Evolutionary conservation across 2,888 invertebrate species (phyloP), one percentile per base, ranked within the genome.

Genomic region (Herminia tarsipennalis): DNA sequence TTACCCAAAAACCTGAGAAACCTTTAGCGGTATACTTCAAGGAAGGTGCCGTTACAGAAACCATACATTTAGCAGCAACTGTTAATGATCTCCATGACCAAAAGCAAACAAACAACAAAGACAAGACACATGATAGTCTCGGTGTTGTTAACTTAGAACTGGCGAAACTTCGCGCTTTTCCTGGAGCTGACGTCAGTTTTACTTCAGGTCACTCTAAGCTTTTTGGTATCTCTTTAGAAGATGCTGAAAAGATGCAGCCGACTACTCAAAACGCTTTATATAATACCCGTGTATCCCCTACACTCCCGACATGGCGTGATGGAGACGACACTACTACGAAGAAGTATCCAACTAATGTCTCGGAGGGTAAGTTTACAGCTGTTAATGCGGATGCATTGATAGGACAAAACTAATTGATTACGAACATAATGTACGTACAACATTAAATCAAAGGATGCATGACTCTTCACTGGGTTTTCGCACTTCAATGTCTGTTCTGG

Each of bases 201-300:
- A 93, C 93, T 3, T 93, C 94, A 27, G 93, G 93, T 25, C 94
- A 94, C 76, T 94, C 94, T 44, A 94, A 94, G 52, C 85, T 93
- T 49, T 94, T 94, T 58, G 94, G 93, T 41, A 87, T 94, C 48
- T 93, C 93, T 38, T 92, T 94, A 32, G 94, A 94, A 67, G 93
- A 94, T 48, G 93, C 93, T 43, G 92, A 90, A 54, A 89, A 90
- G 41, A 88, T 88, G 77, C 81, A 78, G 53, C 81, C 92, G 8
- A 92, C 92, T 0, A 92, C 92, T 5, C 92, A 88, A 65, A 88
- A 86, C 44, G 87, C 91, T 10, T 40, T 86, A 1, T 92, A 92
- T 57, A 88, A 89, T 50, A 92, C 93, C 1, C 84, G 92, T 60
- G 94, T 94, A 0, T 94, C 94, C 5, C 94, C 94, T n/a, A 94